Conservation (phyloP, 2,797 vertebrate genomes). For the Linurgus olivaceus region DNA sequence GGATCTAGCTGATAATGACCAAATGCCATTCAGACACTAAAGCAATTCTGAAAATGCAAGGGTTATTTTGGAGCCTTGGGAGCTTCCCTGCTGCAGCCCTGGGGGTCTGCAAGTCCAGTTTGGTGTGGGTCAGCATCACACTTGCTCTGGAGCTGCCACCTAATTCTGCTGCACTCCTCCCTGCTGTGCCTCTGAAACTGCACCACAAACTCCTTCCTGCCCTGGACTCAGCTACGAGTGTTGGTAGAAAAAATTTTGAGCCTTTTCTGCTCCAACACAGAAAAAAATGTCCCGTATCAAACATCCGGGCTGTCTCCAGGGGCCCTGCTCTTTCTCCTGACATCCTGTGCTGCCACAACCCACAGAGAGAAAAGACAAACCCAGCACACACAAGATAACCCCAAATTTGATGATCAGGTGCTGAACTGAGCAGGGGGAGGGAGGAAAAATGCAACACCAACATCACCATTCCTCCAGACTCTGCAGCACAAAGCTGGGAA, state of each 20-base stretch:
- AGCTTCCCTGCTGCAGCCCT: rapidly evolving
- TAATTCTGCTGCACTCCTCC: not conserved
- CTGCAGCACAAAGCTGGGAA: not conserved
- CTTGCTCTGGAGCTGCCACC: not conserved
- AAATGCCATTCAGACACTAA: not conserved
- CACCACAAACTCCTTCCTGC: rapidly evolving
- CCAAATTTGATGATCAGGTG: too few relatives aligned
- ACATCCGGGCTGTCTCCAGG: not conserved
- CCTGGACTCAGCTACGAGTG: not conserved
- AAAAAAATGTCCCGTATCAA: not conserved
- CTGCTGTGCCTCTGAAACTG: not conserved
- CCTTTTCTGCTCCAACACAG: not conserved
- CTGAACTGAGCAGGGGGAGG: not conserved
- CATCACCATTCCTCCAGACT: rapidly evolving
- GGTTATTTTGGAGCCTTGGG: not conserved
- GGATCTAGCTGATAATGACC: not conserved
- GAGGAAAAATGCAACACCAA: rapidly evolving
- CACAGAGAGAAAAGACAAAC: not conserved
- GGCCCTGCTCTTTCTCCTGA: not conserved
- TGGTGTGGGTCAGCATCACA: not conserved
- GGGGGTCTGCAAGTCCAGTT: rapidly evolving
- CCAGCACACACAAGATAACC: not conserved
- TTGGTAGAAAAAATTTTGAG: not conserved
- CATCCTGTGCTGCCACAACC: too few relatives aligned
- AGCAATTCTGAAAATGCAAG: not conserved